phyloP scores from a whole-genome alignment of 2,113 vertebrate species.

The human (Homo sapiens) region GRCh38 chr1:6559001-6559500 shows the following conservation, averaged over 20 bases:
- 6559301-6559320: not conserved
- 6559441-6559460: not conserved
- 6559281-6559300: not conserved
- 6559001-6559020: no score
- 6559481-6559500: not conserved
- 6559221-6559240: not conserved
- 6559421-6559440: not conserved
- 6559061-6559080: no score
- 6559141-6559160: not conserved
- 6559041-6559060: no score
- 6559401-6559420: not conserved
- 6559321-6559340: not conserved
- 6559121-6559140: not conserved
- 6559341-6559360: no score
- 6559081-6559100: not conserved
- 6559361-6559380: no score
- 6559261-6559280: not conserved
- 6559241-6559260: not conserved
- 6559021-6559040: no score
- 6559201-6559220: no score
- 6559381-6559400: not conserved
- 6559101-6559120: not conserved
- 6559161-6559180: no score
- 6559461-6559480: not conserved
- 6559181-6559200: no score